Evolutionary conservation across 1,140 invertebrate species (phyloP).

Genomic region (Gryllus bimaculatus): DNA sequence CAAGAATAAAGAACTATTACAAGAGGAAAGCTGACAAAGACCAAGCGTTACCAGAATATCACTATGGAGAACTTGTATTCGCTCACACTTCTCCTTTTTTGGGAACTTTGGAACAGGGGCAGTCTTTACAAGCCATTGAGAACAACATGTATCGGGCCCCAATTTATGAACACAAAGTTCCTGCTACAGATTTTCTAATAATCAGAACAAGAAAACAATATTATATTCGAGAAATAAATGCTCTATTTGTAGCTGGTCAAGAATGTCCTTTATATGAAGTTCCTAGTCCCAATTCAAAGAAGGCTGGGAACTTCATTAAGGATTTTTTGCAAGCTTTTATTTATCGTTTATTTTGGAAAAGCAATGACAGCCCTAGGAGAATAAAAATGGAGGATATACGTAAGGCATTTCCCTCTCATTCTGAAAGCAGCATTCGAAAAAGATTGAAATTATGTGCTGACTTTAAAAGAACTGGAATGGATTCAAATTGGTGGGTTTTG

Average conservation of each 20-base stretch:
- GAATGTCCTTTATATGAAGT: conserved; percentile 96
- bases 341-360: conserved; percentile 97
- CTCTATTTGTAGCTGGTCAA: conserved; percentile 88
- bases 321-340: conserved; percentile 99
- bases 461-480: conserved; percentile 90
- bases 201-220: conserved; percentile 85
- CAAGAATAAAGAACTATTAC: conserved; percentile 98
- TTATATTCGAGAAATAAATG: conserved; percentile 82
- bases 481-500: conserved; percentile 94
- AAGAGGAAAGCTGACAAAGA: conserved; percentile 91
- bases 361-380: conserved; percentile 73
- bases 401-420: conserved; percentile 90
- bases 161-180: conserved; percentile 81
- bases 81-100: conserved; percentile 96
- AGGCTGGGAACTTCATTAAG: conserved; percentile 94
- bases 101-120: conserved; percentile 83
- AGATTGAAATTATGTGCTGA: conserved; percentile 95
- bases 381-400: conserved; percentile 99
- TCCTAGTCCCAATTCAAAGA: conserved; percentile 96
- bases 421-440: conserved; percentile 95
- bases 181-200: conserved; percentile 83
- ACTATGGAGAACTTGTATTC: conserved; percentile 91
- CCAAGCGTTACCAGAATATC: conserved; percentile 72
- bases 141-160: conserved; percentile 98
- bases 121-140: conserved; percentile 88